A percentile compares a stretch with the other conserved stretches of the same genome.
Evolutionary conservation across 2,888 invertebrate species (phyloP).

Genomic region (Anthrax anthrax): DNA sequence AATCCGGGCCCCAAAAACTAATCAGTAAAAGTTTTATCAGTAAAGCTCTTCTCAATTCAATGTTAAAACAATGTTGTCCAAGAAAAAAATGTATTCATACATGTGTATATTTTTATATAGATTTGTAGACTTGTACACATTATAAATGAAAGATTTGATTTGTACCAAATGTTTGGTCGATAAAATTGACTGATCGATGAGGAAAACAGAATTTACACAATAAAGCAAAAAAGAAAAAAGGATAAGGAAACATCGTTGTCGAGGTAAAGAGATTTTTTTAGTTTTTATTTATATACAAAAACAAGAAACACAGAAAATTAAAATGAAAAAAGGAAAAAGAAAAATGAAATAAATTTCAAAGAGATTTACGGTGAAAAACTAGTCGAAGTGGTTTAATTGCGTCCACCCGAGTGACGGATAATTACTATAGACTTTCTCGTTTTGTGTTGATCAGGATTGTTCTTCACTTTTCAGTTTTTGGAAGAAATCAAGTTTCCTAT

Average conservation of each 20-base stretch:
- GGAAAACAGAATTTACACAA: slow-evolving; percentile 1
- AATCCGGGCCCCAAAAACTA: slow-evolving; percentile 7
- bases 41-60: slow-evolving; percentile 5
- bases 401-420: slow-evolving; percentile 17
- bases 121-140: too few species aligned
- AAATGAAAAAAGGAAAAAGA: neutral
- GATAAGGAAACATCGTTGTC: neutral
- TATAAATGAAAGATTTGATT: slow-evolving; percentile 5
- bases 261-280: neutral
- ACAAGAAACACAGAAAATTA: neutral
- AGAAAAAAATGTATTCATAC: too few species aligned
- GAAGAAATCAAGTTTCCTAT: neutral
- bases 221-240: neutral
- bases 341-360: neutral
- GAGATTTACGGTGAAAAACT: slow-evolving; percentile 15
- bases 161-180: slow-evolving; percentile 7
- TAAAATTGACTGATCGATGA: slow-evolving; percentile 9
- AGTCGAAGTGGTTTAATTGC: slow-evolving; percentile 17
- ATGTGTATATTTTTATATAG: too few species aligned
- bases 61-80: too few species aligned
- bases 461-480: slow-evolving; percentile 1
- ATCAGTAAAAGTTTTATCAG: slow-evolving; percentile 12
- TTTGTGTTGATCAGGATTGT: slow-evolving; percentile 9
- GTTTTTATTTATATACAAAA: neutral
- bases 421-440: slow-evolving; percentile 16